phyloP scores from a whole-genome alignment of 2,113 vertebrate species.

The pig (Sus scrofa) region T2T-Sscrofa CM000827.6:45492501-45493000 shows the following conservation, averaged over 20 bases:
- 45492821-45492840: background rate
- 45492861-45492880: background rate
- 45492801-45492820: background rate
- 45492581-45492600: background rate
- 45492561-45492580: background rate
- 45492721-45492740: background rate
- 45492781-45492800: background rate
- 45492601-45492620: background rate
- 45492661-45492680: background rate
- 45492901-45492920: background rate
- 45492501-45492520: background rate
- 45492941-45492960: conserved; percentile 27
- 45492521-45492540: background rate
- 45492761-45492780: background rate
- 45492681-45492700: background rate
- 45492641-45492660: background rate
- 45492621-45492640: background rate
- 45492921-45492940: conserved; percentile 61
- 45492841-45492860: background rate
- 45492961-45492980: conserved; percentile 41
- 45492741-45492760: background rate
- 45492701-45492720: background rate
- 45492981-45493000: conserved; percentile 58
- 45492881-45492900: background rate
- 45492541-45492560: background rate